Percentiles rank a stretch among this genome's conserved stretches.
phyloP scores from a whole-genome alignment of 2,888 invertebrate genomes.

The Andrena bucephala region DNA sequence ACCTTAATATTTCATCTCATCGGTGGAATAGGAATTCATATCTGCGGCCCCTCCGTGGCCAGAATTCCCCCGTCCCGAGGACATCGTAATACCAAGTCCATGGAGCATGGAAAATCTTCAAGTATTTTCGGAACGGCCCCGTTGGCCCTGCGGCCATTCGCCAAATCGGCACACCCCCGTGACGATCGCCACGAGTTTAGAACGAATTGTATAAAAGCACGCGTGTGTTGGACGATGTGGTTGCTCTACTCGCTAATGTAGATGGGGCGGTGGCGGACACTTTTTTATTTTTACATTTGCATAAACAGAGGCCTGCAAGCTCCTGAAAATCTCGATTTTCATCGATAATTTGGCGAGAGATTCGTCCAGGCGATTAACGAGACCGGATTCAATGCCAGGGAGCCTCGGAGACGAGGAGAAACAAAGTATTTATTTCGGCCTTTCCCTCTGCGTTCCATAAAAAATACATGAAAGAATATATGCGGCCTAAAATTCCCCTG shows the following conservation, averaged over 20 bases:
- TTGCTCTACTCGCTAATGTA: neutral
- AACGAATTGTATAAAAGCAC: neutral
- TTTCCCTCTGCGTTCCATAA: slow-evolving; percentile 43
- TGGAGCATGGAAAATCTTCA: slow-evolving; percentile 52
- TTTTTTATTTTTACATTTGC: slow-evolving; percentile 53
- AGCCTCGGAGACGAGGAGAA: neutral
- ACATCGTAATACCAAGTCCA: slow-evolving; percentile 25
- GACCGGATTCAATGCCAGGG: slow-evolving; percentile 23
- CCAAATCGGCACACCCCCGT: slow-evolving; percentile 32
- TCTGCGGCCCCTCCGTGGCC: slow-evolving; percentile 61
- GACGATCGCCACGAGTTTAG: neutral
- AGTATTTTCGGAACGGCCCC: slow-evolving; percentile 40
- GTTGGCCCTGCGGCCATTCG: slow-evolving; percentile 30
- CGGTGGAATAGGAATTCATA: slow-evolving; percentile 82
- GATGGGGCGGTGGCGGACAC: slow-evolving; percentile 12
- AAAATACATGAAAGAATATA: slow-evolving; percentile 63
- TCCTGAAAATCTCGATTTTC: slow-evolving; percentile 76
- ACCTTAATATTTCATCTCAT: slow-evolving; percentile 82
- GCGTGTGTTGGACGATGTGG: neutral
- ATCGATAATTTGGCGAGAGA: slow-evolving; percentile 60
- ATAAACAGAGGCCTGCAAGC: slow-evolving; percentile 38
- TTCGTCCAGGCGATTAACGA: slow-evolving; percentile 29
- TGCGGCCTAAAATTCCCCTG: slow-evolving; percentile 61
- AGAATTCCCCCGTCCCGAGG: slow-evolving; percentile 1
- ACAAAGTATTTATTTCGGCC: slow-evolving; percentile 31